Conservation (phyloP, 2,113 vertebrate genomes). For the Girardinichthys multiradiatus region DNA sequence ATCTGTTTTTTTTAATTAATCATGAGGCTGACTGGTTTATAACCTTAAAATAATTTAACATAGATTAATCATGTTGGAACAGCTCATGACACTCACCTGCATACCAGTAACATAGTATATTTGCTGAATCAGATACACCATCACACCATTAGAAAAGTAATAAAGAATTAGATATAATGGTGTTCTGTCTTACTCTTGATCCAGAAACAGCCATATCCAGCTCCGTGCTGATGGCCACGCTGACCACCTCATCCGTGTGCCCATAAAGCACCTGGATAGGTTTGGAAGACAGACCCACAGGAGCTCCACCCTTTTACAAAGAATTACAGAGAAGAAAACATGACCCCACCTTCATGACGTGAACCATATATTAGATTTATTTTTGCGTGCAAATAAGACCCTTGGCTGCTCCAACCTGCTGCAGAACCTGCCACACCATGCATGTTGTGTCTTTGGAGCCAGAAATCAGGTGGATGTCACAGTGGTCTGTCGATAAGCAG, state of each 20-base stretch:
- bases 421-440: slow-evolving; percentile 96
- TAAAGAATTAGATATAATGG: no score
- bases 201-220: slow-evolving; percentile 96
- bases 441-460: slow-evolving; percentile 97
- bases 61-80: no score
- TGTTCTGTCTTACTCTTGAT: slow-evolving; percentile 83
- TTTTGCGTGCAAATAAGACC: background rate
- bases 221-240: slow-evolving; percentile 94
- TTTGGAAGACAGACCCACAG: slow-evolving; percentile 88
- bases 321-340: no score
- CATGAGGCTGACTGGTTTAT: no score
- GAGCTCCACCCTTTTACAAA: slow-evolving; percentile 84
- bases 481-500: slow-evolving; percentile 93
- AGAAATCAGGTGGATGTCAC: slow-evolving; percentile 95
- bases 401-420: slow-evolving; percentile 83
- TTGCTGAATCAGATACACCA: background rate
- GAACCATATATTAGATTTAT: background rate
- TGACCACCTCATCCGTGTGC: slow-evolving; percentile 90
- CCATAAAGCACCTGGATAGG: slow-evolving; percentile 95
- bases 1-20: no score
- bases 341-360: background rate
- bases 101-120: no score
- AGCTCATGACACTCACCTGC: no score
- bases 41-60: no score
- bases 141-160: background rate